Percentiles rank a stretch among this genome's conserved stretches.
Conservation (phyloP, 2,888 invertebrate species). For the Epsilonema sp. region DNA sequence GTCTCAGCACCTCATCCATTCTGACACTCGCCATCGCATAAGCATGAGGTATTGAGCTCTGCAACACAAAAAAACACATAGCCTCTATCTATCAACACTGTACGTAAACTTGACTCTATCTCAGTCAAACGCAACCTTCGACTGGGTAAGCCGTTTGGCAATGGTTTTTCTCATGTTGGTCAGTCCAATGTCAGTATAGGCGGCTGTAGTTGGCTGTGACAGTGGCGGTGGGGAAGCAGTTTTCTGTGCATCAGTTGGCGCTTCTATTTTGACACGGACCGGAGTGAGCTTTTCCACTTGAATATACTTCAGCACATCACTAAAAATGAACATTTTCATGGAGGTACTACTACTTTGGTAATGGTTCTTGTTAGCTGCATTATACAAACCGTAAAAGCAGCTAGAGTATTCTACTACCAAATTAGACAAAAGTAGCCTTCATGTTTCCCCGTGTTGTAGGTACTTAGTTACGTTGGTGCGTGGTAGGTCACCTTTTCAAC, state of each 20-base stretch:
- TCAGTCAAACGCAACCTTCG: too few species aligned
- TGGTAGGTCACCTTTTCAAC: conserved; percentile 43
- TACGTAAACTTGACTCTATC: too few species aligned
- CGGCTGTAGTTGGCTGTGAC: neutral
- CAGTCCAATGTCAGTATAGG: conserved; percentile 39
- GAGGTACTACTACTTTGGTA: too few species aligned
- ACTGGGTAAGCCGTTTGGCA: conserved; percentile 44
- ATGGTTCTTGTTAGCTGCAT: too few species aligned
- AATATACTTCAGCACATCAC: neutral
- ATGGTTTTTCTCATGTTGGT: conserved; percentile 43
- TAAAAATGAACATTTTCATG: neutral
- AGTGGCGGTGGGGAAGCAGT: neutral
- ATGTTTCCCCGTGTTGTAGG: too few species aligned
- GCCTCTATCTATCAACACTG: too few species aligned
- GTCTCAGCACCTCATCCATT: conserved; percentile 36
- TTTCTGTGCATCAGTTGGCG: neutral
- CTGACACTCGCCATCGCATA: conserved; percentile 41
- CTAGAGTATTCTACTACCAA: too few species aligned
- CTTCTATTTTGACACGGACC: neutral
- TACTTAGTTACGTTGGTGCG: too few species aligned
- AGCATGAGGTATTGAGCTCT: conserved; percentile 45
- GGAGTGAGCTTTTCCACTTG: neutral
- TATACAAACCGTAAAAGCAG: too few species aligned
- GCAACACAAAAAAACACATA: conserved; percentile 26
- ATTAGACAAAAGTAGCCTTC: too few species aligned